Evolutionary conservation across 2,113 vertebrate species (phyloP).

Genomic region (Gobiocypris rarus): DNA sequence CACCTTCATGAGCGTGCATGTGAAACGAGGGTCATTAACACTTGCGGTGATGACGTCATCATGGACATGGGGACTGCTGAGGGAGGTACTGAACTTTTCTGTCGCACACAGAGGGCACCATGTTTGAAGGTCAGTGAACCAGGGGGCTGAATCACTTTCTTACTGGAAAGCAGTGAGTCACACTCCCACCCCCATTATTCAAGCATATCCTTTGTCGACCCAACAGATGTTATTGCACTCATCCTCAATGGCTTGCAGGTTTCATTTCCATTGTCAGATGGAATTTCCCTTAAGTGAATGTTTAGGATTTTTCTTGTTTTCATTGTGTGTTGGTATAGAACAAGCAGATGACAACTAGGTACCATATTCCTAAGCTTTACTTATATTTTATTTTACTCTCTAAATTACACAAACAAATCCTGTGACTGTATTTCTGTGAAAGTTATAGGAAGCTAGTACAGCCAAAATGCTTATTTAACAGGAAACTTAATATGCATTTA

Average conservation of each 20-base stretch:
- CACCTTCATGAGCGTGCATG: constrained; percentile 2
- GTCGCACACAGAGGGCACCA: constrained; percentile 31
- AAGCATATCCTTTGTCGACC: constrained; percentile 42
- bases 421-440: background rate
- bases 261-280: constrained; percentile 50
- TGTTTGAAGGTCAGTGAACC: constrained; percentile 54
- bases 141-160: constrained; percentile 54
- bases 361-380: background rate
- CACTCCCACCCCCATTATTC: constrained; percentile 47
- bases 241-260: constrained; percentile 52
- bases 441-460: background rate
- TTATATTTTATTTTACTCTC: background rate
- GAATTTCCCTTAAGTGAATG: constrained; percentile 56
- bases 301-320: constrained; percentile 49
- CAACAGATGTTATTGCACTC: constrained; percentile 54
- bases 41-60: background rate
- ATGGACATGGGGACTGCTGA: constrained; percentile 8
- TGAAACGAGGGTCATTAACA: constrained; percentile 27
- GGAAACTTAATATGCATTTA: background rate
- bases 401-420: background rate
- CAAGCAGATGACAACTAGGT: background rate
- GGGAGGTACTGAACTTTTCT: constrained; percentile 1
- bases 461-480: background rate
- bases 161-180: constrained; percentile 63
- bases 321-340: background rate